Evolutionary conservation across 2,888 invertebrate species (phyloP), one percentile per base, ranked within the genome.

Genomic region (Campaea margaritaria): DNA sequence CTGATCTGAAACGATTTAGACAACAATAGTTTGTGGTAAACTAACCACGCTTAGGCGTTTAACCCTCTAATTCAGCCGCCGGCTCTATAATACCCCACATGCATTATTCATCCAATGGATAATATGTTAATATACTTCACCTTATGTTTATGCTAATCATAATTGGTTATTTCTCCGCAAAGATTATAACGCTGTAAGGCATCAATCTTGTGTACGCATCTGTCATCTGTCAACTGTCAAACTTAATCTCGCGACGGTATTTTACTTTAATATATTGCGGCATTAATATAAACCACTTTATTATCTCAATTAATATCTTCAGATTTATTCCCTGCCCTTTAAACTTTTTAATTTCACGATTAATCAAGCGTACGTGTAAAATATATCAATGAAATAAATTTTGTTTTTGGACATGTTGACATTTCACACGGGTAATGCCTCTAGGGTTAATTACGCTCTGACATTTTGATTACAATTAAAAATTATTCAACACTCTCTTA

Each of bases 61-160:
- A 82, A 84, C 86, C 86, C 86, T 79, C 81, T 84, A 85, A 85
- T 86, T 81, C 61, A 31, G 52, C 38, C 42, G 12, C 55, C 65
- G 69, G 78, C 76, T 74, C 75, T 76, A 78, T 83, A 79, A 81
- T 79, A 78, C 78, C 76, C 65, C 70, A 68, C 72, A 88, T 90
- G 81, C 83, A 90, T 90, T 83, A 91, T 91, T 87, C 87, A 90
- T 86, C 56, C 69, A 67, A 61, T 72, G 78, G 82, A 83, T 84
- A 85, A 85, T 90, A 91, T 89, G 90, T 85, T 87, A 89, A 90
- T 89, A 84, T 74, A 82, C 81, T 79, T 72, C 79, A 85, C 87
- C 86, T 90, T 87, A 88, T 89, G 89, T 87, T 90, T 91, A 91
- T 91, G 89, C 78, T 89, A 91, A 91, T 90, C 81, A 76, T 91